Evolutionary conservation across 1,140 invertebrate species (phyloP).

Genomic region (Diploscapter pachys): DNA sequence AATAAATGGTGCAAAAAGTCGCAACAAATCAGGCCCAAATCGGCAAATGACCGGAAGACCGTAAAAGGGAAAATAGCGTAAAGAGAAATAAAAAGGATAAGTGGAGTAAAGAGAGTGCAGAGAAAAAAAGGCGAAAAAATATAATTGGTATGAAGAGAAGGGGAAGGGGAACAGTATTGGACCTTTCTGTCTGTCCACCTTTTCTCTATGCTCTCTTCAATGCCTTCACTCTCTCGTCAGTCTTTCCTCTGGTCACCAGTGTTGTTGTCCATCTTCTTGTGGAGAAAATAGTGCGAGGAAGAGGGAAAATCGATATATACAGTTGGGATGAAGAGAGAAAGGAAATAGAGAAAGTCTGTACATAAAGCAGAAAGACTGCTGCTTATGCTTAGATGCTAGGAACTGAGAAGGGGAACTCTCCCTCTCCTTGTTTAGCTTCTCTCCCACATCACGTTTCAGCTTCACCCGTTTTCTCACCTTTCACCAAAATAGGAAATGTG

Average conservation of each 20-base stretch:
- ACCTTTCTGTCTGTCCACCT: neutral
- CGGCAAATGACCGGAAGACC: too few species aligned
- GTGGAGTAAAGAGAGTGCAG: neutral
- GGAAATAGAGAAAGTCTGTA: too few species aligned
- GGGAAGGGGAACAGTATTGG: constrained; percentile 6
- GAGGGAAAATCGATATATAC: neutral
- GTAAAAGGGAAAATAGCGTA: neutral
- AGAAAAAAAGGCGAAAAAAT: neutral
- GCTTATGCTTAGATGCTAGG: too few species aligned
- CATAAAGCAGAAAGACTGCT: too few species aligned
- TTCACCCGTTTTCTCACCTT: neutral
- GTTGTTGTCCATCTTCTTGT: constrained; percentile 2
- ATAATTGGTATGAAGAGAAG: neutral
- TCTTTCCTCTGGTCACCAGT: too few species aligned
- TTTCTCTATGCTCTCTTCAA: too few species aligned
- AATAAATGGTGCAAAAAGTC: neutral
- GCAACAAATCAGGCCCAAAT: too few species aligned
- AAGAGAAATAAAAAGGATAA: neutral
- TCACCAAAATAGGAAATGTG: neutral
- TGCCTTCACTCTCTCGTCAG: too few species aligned
- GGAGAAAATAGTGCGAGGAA: neutral
- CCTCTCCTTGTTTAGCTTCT: too few species aligned
- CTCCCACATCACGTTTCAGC: too few species aligned
- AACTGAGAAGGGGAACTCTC: too few species aligned
- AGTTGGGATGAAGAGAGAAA: neutral